These are phyloP conservation scores for Lepilemur septentrionalis DNA, from an alignment of 2,797 vertebrate species.

Conservation along the genomic window DNA sequence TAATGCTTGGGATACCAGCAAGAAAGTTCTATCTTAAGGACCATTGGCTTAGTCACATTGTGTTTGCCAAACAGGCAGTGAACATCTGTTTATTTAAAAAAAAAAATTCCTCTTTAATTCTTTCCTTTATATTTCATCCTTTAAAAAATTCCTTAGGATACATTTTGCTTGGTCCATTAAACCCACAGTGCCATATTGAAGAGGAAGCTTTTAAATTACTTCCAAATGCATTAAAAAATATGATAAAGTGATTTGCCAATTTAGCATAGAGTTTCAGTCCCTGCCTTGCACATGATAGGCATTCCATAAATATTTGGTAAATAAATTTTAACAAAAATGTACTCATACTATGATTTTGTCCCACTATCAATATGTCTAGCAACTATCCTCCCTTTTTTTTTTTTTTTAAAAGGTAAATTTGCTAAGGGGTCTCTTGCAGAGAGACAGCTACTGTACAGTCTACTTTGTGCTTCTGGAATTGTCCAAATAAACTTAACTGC, in stretches of 20 bases:
- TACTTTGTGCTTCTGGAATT: constrained; percentile 78
- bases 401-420: neutral
- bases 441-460: neutral
- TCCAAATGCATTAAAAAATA: neutral
- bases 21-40: constrained; percentile 39
- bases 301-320: neutral
- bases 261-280: neutral
- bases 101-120: neutral
- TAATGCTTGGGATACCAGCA: neutral
- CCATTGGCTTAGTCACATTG: neutral
- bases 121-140: neutral
- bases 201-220: neutral
- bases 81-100: constrained; percentile 30
- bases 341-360: neutral
- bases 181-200: neutral
- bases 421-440: neutral
- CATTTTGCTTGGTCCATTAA: neutral
- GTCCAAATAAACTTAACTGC: constrained; percentile 85
- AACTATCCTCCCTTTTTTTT: neutral
- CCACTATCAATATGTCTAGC: neutral
- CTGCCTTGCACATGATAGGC: neutral
- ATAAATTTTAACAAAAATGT: neutral
- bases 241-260: neutral
- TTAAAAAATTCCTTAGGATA: neutral
- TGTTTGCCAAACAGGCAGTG: neutral